phyloP scores from a whole-genome alignment of 92 coral and sea anemone genomes.

The Zoanthus sansibaricus region DNA sequence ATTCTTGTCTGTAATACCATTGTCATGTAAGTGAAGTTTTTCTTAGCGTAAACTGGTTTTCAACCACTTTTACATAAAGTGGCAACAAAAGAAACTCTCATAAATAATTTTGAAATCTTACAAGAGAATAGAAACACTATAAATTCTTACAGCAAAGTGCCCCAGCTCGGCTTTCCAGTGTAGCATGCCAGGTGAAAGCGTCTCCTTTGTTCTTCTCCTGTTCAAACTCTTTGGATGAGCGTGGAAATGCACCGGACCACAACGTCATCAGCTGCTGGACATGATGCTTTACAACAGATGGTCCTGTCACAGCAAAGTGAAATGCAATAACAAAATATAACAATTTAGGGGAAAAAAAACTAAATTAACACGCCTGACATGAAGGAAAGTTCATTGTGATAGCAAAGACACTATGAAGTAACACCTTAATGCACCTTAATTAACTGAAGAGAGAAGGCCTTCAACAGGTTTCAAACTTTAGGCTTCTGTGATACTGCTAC shows the following conservation, averaged over 20 bases:
- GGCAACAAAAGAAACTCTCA: not conserved
- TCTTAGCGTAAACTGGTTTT: too few relatives aligned
- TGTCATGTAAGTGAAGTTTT: too few relatives aligned
- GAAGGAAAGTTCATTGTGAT: too few relatives aligned
- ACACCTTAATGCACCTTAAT: too few relatives aligned
- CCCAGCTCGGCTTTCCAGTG: constrained; percentile 97
- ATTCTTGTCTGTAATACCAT: too few relatives aligned
- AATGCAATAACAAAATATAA: not conserved
- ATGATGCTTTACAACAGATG: constrained; percentile 92
- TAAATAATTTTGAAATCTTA: not conserved
- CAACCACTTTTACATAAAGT: not conserved
- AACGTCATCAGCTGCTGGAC: constrained; percentile 88
- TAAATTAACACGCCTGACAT: too few relatives aligned
- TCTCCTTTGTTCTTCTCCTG: constrained; percentile 96
- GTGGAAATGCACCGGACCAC: constrained; percentile 96
- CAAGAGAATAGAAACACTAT: not conserved
- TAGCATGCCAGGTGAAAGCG: constrained; percentile 97
- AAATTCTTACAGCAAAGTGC: constrained; percentile 87
- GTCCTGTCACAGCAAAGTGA: constrained; percentile 63
- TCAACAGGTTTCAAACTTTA: too few relatives aligned
- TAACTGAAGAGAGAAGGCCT: too few relatives aligned
- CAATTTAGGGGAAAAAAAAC: not conserved
- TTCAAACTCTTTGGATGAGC: constrained; percentile 89
- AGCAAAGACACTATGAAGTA: too few relatives aligned
- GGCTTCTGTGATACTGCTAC: too few relatives aligned